Base-by-base conservation (phyloP, 1,140 invertebrate genomes). In the Polypedilum pembai region DNA sequence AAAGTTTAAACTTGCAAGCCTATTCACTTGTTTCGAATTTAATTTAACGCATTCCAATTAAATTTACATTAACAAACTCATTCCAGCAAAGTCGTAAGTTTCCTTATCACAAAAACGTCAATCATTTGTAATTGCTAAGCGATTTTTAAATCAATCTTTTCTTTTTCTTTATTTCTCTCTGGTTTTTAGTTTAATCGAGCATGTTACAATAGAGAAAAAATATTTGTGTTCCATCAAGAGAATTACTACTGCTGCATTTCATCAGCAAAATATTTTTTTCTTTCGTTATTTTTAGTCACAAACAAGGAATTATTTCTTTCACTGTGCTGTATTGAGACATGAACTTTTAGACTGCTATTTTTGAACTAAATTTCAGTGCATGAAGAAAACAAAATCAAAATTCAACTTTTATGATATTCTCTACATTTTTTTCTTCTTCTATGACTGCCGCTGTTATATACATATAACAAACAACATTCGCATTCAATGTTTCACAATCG, bases 61-160 rank as follows among this genome's bases (percentile, higher is more conserved):
- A 33, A 33, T 33, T 33, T 33, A 33, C 24, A 33, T 33, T 33
- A 33, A 33, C 24, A 33, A 33, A 33, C 24, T 33, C 24, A 5
- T 33, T n/a, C n/a, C n/a, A n/a, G 24, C 24, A 33, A 1, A 33
- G 24, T 33, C 24, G 24, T 33, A 45, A 45, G n/a, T n/a, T 56
- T 56, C 45, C 45, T 56, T 56, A 56, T 56, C 45, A 56, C 45
- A 56, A 56, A 33, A 56, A 56, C n/a, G 45, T 56, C 45, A 56
- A 56, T 56, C 45, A 56, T 56, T 56, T 56, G 45, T 56, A 56
- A 56, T n/a, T 56, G 45, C 8, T 45, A 45, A 45, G 41, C 41
- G 15, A 45, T 45, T 45, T 45, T 12, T 56, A 4, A 56, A 56
- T 56, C 45, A n/a, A 56, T 56, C n/a, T 33, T 56, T 12, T 12